Percentiles rank a stretch among this genome's conserved stretches.
These are phyloP conservation scores for Sphaeridia pumilis DNA, from an alignment of 2,888 invertebrate species.

Conservation along the genomic window DNA sequence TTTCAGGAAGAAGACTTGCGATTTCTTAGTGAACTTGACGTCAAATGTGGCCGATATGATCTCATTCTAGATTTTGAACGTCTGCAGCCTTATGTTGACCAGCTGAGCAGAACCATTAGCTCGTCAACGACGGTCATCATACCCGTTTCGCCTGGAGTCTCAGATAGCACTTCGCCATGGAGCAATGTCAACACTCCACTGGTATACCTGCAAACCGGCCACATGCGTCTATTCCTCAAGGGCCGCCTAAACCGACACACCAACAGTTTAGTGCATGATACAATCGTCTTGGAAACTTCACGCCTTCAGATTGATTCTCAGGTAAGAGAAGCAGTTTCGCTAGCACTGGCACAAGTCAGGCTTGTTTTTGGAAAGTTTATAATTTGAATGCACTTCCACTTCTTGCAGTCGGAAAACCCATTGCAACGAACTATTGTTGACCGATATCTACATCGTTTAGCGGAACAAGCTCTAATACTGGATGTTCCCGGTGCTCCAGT, in stretches of 20 bases:
- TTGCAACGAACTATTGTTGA: slow-evolving; percentile 58
- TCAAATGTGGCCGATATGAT: slow-evolving; percentile 69
- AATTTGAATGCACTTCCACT: background rate
- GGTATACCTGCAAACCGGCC: slow-evolving; percentile 57
- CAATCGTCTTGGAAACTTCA: slow-evolving; percentile 13
- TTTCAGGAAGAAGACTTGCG: slow-evolving; percentile 19
- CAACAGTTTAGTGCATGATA: slow-evolving; percentile 4
- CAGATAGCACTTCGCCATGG: too few species aligned
- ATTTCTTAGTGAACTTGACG: slow-evolving; percentile 70
- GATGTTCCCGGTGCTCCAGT: slow-evolving; percentile 60
- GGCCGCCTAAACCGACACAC: too few species aligned
- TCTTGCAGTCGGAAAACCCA: slow-evolving; percentile 69
- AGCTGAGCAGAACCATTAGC: too few species aligned
- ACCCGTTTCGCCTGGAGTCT: too few species aligned
- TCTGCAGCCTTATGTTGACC: slow-evolving; percentile 40
- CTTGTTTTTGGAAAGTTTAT: too few species aligned
- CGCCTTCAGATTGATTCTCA: slow-evolving; percentile 14
- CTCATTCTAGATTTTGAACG: slow-evolving; percentile 52
- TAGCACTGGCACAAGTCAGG: too few species aligned
- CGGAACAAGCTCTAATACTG: slow-evolving; percentile 57
- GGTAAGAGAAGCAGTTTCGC: too few species aligned
- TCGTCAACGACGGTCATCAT: too few species aligned
- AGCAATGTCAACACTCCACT: slow-evolving; percentile 47
- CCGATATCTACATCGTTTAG: slow-evolving; percentile 59
- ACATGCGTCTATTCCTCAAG: slow-evolving; percentile 55